Conservation (phyloP, 2,797 vertebrate genomes). For the Silurus lanzhouensis region DNA sequence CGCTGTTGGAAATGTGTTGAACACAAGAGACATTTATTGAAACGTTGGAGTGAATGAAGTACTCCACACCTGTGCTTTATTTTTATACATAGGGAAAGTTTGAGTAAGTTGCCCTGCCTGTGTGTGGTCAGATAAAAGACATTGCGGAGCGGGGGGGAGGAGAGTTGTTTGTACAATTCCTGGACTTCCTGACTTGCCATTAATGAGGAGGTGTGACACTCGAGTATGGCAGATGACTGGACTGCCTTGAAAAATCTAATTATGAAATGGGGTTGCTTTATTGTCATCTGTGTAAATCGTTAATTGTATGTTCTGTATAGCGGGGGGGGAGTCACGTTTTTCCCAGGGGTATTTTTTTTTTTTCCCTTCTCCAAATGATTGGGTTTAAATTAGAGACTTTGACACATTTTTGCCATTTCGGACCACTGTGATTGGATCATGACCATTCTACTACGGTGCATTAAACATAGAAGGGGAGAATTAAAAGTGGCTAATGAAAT, state of each 20-base stretch:
- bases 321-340: background rate
- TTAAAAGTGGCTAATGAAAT: slow-evolving; percentile 50
- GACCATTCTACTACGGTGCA: slow-evolving; percentile 52
- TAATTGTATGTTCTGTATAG: slow-evolving; percentile 75
- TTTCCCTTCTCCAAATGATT: slow-evolving; percentile 57
- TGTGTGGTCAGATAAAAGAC: slow-evolving; percentile 36
- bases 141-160: slow-evolving; percentile 45
- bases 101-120: slow-evolving; percentile 25
- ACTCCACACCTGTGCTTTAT: slow-evolving; percentile 21
- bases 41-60: slow-evolving; percentile 5
- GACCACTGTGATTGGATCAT: slow-evolving; percentile 63
- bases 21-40: slow-evolving; percentile 29
- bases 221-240: slow-evolving; percentile 42
- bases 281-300: slow-evolving; percentile 67
- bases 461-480: slow-evolving; percentile 56
- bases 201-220: slow-evolving; percentile 36
- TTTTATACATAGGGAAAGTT: slow-evolving; percentile 33
- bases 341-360: background rate
- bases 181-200: slow-evolving; percentile 43
- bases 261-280: slow-evolving; percentile 42
- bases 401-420: slow-evolving; percentile 65
- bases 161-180: slow-evolving; percentile 24
- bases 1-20: slow-evolving; percentile 14
- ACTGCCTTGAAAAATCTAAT: slow-evolving; percentile 47
- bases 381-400: slow-evolving; percentile 49